A percentile compares a stretch with the other conserved stretches of the same genome.
phyloP scores from a whole-genome alignment of 2,888 invertebrate genomes.

The Peribatodes rhomboidaria region DNA sequence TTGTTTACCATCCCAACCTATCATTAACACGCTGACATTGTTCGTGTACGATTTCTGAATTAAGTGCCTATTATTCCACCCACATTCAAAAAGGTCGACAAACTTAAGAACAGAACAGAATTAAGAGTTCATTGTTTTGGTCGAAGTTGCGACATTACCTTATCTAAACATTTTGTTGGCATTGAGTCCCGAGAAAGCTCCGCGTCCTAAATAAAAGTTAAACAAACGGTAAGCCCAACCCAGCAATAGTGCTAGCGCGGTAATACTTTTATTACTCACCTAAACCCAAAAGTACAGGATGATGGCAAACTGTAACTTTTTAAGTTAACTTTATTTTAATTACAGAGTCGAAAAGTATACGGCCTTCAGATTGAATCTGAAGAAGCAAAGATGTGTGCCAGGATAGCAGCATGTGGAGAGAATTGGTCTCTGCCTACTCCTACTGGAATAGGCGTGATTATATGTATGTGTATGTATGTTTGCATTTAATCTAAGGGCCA shows the following conservation, averaged over 20 bases:
- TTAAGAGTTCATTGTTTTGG: slow-evolving; percentile 81
- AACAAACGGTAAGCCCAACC: slow-evolving; percentile 54
- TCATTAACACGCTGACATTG: slow-evolving; percentile 54
- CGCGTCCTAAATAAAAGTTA: slow-evolving; percentile 61
- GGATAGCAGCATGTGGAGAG: too few species aligned
- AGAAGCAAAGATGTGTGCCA: too few species aligned
- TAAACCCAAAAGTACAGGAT: background rate
- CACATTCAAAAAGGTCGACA: slow-evolving; percentile 66
- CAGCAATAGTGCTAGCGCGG: slow-evolving; percentile 8
- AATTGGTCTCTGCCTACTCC: too few species aligned
- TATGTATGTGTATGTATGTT: too few species aligned
- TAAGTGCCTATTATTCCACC: slow-evolving; percentile 57
- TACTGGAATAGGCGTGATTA: too few species aligned
- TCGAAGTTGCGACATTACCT: slow-evolving; percentile 73
- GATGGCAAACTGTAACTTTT: background rate
- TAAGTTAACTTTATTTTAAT: background rate
- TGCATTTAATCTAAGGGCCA: too few species aligned
- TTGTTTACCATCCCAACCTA: slow-evolving; percentile 37
- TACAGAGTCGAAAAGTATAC: background rate
- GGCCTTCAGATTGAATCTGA: too few species aligned
- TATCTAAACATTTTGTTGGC: slow-evolving; percentile 72
- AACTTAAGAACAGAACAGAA: slow-evolving; percentile 72
- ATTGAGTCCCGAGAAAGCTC: slow-evolving; percentile 61
- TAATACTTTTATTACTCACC: slow-evolving; percentile 1
- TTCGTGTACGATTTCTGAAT: slow-evolving; percentile 47